Base-by-base conservation (phyloP, 2,888 invertebrate genomes). In the Ochropleura plecta region DNA sequence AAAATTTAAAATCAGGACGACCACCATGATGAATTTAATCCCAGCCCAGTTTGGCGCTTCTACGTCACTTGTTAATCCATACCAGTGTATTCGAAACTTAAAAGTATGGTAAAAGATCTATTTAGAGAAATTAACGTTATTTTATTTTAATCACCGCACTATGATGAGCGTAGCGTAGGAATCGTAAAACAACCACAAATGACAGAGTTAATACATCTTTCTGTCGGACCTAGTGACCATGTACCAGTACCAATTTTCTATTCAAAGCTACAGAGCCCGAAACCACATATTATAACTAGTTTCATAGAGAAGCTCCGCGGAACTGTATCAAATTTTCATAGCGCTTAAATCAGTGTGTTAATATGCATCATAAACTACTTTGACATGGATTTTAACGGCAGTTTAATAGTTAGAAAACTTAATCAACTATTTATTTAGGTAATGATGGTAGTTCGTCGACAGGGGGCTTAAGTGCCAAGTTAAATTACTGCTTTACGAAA, bases 341-440 rank as follows among this genome's bases (percentile, higher is more conserved):
- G 53, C 14, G 8, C 53, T 79, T 79, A 68, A 81, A 84, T 82
- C 77, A 85, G 68, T 82, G 67, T 84, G 65, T 76, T 82, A 77
- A 85, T 76, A 76, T 81, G 82, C 78, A 85, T 71, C 82, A 55
- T 77, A 85, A 71, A 76, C 62, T 62, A 66, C 71, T 82, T 71
- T 82, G 66, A 85, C 65, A 71, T 65, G 57, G 64, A 85, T 69
- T 81, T 76, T 66, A 85, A 76, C 65, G 78, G 42, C n/a, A 59
- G 70, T 85, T 82, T 82, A 49, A 76, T 71, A 70, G 77, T 81
- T 76, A 53, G 60, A 63, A 76, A 81, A 85, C 82, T 81, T 60
- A 55, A 20, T 76, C 0, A 76, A 81, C 64, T 76, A 84, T 68
- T 80, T 84, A 59, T 64, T 63, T 51, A 46, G 59, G 40, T 79